phyloP scores from a whole-genome alignment of 1,140 invertebrate genomes.

The Holotrichia oblita region DNA sequence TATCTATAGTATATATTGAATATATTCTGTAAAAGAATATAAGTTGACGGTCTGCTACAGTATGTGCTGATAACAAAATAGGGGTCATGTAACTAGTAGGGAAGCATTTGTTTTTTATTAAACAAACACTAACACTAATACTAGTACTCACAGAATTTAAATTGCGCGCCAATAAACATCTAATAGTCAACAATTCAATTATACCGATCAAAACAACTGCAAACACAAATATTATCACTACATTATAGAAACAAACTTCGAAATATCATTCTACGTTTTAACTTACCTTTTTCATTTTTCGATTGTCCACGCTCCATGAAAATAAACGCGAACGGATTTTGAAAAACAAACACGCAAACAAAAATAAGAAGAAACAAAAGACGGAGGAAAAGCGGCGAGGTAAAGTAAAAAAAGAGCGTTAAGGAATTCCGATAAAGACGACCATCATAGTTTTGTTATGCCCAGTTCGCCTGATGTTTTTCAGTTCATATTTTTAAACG shows the following conservation, averaged over 20 bases:
- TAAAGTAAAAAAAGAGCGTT: not conserved
- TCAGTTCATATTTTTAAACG: slow-evolving; percentile 45
- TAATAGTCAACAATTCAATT: not conserved
- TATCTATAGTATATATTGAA: no score
- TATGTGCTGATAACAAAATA: not conserved
- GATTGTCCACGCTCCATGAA: slow-evolving; percentile 51
- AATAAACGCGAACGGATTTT: slow-evolving; percentile 30
- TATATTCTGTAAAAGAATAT: not conserved
- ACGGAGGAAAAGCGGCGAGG: not conserved
- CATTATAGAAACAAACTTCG: not conserved
- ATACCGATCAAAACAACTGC: not conserved
- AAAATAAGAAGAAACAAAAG: slow-evolving; percentile 40
- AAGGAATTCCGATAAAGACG: slow-evolving; percentile 12
- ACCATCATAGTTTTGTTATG: not conserved
- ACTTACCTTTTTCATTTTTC: slow-evolving; percentile 53
- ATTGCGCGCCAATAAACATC: not conserved
- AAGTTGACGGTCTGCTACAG: not conserved
- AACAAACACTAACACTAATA: no score
- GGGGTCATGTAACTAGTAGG: not conserved
- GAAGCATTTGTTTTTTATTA: no score
- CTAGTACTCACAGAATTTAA: not conserved
- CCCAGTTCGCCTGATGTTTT: slow-evolving; percentile 26
- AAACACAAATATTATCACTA: not conserved
- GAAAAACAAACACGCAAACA: slow-evolving; percentile 41
- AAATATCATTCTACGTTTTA: not conserved